Conservation (phyloP, 2,797 vertebrate species). For the Pteronotus mesoamericanus region DNA sequence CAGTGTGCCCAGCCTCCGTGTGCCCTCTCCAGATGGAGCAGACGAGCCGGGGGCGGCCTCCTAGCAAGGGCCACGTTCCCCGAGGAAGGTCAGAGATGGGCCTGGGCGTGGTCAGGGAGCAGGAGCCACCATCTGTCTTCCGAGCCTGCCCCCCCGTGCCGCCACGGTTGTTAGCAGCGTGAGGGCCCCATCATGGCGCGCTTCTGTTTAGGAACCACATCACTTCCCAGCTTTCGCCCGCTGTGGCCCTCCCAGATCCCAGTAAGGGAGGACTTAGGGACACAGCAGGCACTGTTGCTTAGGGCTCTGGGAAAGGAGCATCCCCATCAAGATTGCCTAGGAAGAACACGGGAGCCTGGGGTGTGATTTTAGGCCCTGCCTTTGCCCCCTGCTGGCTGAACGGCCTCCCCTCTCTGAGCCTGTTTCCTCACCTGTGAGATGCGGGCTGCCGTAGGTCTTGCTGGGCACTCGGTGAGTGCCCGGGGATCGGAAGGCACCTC, state of each 20-base stretch:
- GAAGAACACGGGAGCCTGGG: rapidly evolving
- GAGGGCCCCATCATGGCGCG: slow-evolving; percentile 55
- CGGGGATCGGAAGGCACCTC: background rate
- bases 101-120: background rate
- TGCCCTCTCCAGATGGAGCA: background rate
- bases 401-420: background rate
- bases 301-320: background rate
- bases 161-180: slow-evolving; percentile 64
- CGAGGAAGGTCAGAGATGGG: rapidly evolving
- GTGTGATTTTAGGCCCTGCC: background rate
- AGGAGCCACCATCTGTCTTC: slow-evolving; percentile 64
- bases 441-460: rapidly evolving
- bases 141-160: slow-evolving; percentile 59
- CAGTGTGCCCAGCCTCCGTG: rapidly evolving
- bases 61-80: background rate
- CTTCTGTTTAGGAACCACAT: slow-evolving; percentile 63
- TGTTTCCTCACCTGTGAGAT: background rate
- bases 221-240: slow-evolving; percentile 63
- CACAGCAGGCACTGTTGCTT: slow-evolving; percentile 6
- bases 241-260: slow-evolving; percentile 62
- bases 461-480: rapidly evolving
- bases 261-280: slow-evolving; percentile 10
- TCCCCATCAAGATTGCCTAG: background rate
- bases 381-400: too few species aligned
- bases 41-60: background rate